phyloP scores from a whole-genome alignment of 2,888 invertebrate genomes.

The Erebia aethiops region DNA sequence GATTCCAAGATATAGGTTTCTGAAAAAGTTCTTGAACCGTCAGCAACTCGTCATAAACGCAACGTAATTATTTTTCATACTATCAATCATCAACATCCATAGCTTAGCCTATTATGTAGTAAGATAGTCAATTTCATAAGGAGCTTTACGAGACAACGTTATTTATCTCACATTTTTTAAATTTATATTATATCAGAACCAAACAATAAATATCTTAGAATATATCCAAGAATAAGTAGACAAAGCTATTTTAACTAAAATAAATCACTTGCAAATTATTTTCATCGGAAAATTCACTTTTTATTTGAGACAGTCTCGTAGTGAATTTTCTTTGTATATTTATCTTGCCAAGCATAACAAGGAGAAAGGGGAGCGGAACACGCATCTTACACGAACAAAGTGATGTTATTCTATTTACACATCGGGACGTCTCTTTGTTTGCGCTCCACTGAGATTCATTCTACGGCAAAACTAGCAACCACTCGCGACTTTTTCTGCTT shows the following conservation, averaged over 20 bases:
- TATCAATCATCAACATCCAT: no score
- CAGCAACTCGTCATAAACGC: no score
- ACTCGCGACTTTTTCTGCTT: neutral
- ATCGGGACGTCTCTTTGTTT: conserved; percentile 38
- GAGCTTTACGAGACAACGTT: no score
- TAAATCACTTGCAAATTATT: conserved; percentile 32
- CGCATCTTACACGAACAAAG: conserved; percentile 39
- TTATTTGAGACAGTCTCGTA: conserved; percentile 30
- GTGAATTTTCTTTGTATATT: conserved; percentile 47
- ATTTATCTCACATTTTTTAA: no score
- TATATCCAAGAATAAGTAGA: neutral
- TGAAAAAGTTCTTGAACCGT: no score
- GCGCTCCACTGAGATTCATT: conserved; percentile 37
- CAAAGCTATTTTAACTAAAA: neutral
- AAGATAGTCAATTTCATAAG: no score
- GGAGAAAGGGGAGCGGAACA: conserved; percentile 45
- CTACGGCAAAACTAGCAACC: neutral
- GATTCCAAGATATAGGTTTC: no score
- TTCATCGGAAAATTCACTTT: conserved; percentile 33
- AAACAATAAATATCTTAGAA: no score
- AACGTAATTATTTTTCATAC: no score
- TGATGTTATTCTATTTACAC: conserved; percentile 46
- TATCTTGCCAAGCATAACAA: conserved; percentile 50
- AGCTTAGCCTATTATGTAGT: no score
- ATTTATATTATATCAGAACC: no score